Evolutionary conservation across 2,888 invertebrate genomes (phyloP).

Genomic region (Leptopilina drosophilae): DNA sequence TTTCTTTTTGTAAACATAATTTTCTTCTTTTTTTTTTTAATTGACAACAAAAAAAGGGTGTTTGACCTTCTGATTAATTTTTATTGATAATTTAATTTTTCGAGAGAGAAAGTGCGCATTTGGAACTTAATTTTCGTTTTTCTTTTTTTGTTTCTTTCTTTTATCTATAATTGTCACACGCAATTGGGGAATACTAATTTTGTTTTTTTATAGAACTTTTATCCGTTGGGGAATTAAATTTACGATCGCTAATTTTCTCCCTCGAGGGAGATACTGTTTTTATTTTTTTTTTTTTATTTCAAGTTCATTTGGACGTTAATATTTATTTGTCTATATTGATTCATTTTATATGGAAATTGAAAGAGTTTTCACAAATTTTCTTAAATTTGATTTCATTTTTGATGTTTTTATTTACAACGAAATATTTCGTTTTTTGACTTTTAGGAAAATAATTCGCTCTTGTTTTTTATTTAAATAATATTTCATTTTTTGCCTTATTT

Average conservation of each 20-base stretch:
- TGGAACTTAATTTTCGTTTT: background rate
- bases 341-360: background rate
- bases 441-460: too few relatives aligned
- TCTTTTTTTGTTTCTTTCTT: background rate
- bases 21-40: background rate
- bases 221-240: background rate
- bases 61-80: constrained; percentile 3
- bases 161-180: constrained; percentile 6
- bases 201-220: constrained; percentile 3
- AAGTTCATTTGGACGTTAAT: background rate
- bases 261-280: background rate
- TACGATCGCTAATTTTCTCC: background rate
- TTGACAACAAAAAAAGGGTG: background rate
- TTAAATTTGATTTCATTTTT: background rate
- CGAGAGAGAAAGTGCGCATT: background rate
- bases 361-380: background rate
- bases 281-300: background rate
- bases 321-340: background rate
- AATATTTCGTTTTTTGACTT: too few relatives aligned
- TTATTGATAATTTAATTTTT: background rate
- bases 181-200: constrained; percentile 6
- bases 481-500: too few relatives aligned
- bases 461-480: too few relatives aligned
- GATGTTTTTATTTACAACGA: too few relatives aligned
- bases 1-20: background rate